phyloP scores from a whole-genome alignment of 1,140 invertebrate species.

The Tribolium castaneum region DNA sequence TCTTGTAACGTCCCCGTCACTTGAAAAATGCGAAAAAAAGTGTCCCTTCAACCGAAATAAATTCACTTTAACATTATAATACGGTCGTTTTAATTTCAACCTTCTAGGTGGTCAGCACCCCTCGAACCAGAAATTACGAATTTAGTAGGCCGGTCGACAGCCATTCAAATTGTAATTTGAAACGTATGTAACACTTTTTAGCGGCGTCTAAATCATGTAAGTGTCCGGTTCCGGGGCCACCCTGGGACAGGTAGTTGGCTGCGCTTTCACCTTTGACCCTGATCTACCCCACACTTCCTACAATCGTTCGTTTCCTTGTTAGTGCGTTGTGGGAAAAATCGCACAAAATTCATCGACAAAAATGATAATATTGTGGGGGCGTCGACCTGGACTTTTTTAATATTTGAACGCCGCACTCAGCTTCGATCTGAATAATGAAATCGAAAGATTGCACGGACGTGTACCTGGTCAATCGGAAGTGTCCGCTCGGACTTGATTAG shows the following conservation, averaged over 20 bases:
- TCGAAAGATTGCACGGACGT: neutral
- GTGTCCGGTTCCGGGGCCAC: slow-evolving; percentile 44
- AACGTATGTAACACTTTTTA: slow-evolving; percentile 55
- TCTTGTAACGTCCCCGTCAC: neutral
- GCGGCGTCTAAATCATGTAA: slow-evolving; percentile 52
- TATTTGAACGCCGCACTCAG: slow-evolving; percentile 1
- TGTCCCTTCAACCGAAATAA: slow-evolving; percentile 46
- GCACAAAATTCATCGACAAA: neutral
- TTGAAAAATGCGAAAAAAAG: slow-evolving; percentile 34
- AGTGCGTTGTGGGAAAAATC: slow-evolving; percentile 1
- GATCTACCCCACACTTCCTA: slow-evolving; percentile 46
- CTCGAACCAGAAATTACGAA: slow-evolving; percentile 48
- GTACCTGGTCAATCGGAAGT: slow-evolving; percentile 34
- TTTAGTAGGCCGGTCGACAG: slow-evolving; percentile 47
- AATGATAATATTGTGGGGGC: neutral
- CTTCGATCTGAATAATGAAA: slow-evolving; percentile 3
- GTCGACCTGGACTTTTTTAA: slow-evolving; percentile 5
- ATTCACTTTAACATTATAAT: slow-evolving; percentile 52
- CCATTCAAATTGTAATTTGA: slow-evolving; percentile 56
- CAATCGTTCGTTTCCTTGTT: slow-evolving; percentile 49
- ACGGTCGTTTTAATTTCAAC: slow-evolving; percentile 46
- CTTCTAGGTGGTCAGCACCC: slow-evolving; percentile 36
- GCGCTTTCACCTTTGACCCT: slow-evolving; percentile 44
- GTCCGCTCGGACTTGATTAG: slow-evolving; percentile 24
- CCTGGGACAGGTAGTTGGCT: slow-evolving; percentile 46